Evolutionary conservation across 1,140 invertebrate species (phyloP).

Genomic region (Drosophila jambulina): DNA sequence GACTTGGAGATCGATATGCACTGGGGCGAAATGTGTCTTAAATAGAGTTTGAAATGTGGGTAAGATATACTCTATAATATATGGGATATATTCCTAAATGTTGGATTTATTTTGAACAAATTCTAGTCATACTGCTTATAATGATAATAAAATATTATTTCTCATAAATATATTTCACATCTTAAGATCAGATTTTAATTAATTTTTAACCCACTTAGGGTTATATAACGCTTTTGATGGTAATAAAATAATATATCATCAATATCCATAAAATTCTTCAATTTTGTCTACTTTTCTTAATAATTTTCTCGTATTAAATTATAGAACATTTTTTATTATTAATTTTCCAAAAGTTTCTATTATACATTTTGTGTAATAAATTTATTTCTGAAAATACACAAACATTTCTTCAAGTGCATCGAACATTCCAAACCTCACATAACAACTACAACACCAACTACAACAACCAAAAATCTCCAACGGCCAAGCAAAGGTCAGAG

Average conservation of each 20-base stretch:
- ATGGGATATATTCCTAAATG: neutral
- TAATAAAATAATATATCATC: neutral
- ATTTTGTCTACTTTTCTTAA: too few species aligned
- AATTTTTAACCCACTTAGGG: too few species aligned
- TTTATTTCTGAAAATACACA: neutral
- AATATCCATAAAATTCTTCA: rapidly evolving
- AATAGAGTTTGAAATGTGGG: neutral
- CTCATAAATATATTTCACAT: neutral
- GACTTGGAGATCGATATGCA: constrained; percentile 12
- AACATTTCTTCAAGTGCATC: constrained; percentile 4
- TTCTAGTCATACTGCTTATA: neutral
- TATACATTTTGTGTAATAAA: neutral
- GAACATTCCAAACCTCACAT: constrained; percentile 11
- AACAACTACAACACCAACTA: neutral
- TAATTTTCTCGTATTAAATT: neutral
- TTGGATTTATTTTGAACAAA: neutral
- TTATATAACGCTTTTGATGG: neutral
- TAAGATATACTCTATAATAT: neutral
- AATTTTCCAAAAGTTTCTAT: rapidly evolving
- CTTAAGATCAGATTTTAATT: neutral
- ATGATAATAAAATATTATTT: neutral
- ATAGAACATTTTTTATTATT: neutral
- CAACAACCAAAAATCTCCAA: neutral
- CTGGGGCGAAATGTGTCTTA: neutral
- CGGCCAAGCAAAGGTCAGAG: constrained; percentile 42